These are phyloP conservation scores for Epinotia ramella DNA, from an alignment of 2,888 invertebrate species.

Conservation along the genomic window DNA sequence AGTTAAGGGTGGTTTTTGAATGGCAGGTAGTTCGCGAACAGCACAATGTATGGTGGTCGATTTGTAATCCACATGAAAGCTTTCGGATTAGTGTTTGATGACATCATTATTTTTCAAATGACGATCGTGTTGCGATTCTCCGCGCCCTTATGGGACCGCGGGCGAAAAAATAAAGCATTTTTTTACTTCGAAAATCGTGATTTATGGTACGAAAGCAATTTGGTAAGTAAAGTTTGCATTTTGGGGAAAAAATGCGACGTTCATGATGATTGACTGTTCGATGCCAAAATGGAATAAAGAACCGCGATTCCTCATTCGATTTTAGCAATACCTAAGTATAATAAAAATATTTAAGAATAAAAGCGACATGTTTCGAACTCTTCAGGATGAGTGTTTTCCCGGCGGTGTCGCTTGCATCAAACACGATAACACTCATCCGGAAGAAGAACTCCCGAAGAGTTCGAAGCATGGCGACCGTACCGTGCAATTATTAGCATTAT, in stretches of 20 bases:
- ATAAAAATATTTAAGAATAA: too few species aligned
- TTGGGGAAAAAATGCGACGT: conserved; percentile 37
- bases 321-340: too few species aligned
- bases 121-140: conserved; percentile 80
- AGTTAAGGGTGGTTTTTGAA: conserved; percentile 55
- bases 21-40: conserved; percentile 10
- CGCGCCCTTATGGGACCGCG: conserved; percentile 64
- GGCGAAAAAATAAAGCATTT: conserved; percentile 56
- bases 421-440: too few species aligned
- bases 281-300: not conserved
- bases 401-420: too few species aligned
- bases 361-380: too few species aligned
- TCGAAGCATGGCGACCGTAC: too few species aligned
- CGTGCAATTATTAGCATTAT: too few species aligned
- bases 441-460: too few species aligned
- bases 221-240: conserved; percentile 51
- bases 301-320: too few species aligned
- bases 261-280: conserved; percentile 26
- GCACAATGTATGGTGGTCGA: conserved; percentile 52
- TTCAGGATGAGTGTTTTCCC: too few species aligned
- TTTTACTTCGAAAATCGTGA: conserved; percentile 63
- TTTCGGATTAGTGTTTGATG: conserved; percentile 85
- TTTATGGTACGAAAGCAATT: conserved; percentile 72
- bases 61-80: conserved; percentile 84
- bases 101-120: conserved; percentile 84